phyloP scores from a whole-genome alignment of 1,140 invertebrate species.

The Cyclina sinensis region DNA sequence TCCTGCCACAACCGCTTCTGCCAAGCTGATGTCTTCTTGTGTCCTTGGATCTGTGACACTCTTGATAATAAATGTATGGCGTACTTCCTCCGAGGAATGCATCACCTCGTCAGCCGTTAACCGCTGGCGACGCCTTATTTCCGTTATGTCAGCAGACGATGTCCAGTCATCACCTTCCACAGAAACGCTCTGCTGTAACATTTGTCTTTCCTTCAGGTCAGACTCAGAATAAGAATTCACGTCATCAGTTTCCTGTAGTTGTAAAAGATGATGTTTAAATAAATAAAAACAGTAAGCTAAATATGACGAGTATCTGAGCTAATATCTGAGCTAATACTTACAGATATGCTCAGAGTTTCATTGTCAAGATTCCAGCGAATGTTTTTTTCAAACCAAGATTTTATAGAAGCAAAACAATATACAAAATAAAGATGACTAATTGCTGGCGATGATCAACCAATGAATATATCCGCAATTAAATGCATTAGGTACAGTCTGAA shows the following conservation, averaged over 20 bases:
- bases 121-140: conserved; percentile 53
- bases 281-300: too few species aligned
- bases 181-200: not conserved
- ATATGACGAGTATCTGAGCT: too few species aligned
- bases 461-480: too few species aligned
- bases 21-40: conserved; percentile 75
- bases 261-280: too few species aligned
- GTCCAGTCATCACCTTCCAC: conserved; percentile 24
- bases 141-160: conserved; percentile 43
- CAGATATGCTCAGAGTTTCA: too few species aligned
- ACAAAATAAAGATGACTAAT: too few species aligned
- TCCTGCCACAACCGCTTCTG: conserved; percentile 82
- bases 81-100: conserved; percentile 77
- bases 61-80: conserved; percentile 82
- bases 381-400: too few species aligned
- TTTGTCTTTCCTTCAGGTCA: not conserved
- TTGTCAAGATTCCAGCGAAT: too few species aligned
- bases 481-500: too few species aligned
- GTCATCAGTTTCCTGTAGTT: not conserved
- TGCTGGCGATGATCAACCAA: too few species aligned
- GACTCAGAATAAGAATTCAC: not conserved
- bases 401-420: too few species aligned
- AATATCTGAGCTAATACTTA: too few species aligned
- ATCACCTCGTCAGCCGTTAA: conserved; percentile 77
- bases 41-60: conserved; percentile 81